Percentiles rank a stretch among this genome's conserved stretches.
Conservation (phyloP, 2,888 invertebrate genomes). For the Hydrotaea diabolus region DNA sequence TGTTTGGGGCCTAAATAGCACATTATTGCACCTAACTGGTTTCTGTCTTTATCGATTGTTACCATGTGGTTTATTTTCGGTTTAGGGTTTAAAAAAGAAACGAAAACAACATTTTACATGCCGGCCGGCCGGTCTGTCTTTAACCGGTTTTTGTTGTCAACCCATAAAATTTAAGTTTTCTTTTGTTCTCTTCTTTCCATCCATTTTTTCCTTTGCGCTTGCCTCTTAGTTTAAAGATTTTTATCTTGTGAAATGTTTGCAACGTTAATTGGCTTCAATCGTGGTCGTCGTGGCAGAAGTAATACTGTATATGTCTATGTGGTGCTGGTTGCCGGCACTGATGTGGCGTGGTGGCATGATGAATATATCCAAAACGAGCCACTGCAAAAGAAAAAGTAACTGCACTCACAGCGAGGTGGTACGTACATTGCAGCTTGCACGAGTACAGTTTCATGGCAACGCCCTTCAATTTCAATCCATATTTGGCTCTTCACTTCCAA, state of each 20-base stretch:
- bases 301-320: not conserved
- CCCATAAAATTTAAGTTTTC: slow-evolving; percentile 51
- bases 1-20: slow-evolving; percentile 7
- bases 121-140: slow-evolving; percentile 55
- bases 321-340: not conserved
- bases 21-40: slow-evolving; percentile 39
- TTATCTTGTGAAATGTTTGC: slow-evolving; percentile 61
- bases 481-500: slow-evolving; percentile 46
- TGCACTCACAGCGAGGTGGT: slow-evolving; percentile 42
- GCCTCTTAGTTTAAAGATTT: slow-evolving; percentile 45
- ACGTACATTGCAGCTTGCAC: slow-evolving; percentile 6
- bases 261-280: slow-evolving; percentile 65
- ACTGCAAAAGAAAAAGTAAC: slow-evolving; percentile 16
- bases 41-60: slow-evolving; percentile 47
- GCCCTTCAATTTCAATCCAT: slow-evolving; percentile 62
- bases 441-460: slow-evolving; percentile 64
- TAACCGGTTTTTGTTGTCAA: slow-evolving; percentile 61
- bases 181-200: slow-evolving; percentile 45
- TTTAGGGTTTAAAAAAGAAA: not conserved
- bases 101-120: slow-evolving; percentile 8
- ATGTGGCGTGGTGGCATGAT: slow-evolving; percentile 51
- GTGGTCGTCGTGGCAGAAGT: slow-evolving; percentile 5
- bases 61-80: slow-evolving; percentile 22
- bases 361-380: slow-evolving; percentile 12
- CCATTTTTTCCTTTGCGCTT: slow-evolving; percentile 28